Base-by-base conservation (phyloP, 1,140 invertebrate genomes). In the Drosophila equinoxialis region DNA sequence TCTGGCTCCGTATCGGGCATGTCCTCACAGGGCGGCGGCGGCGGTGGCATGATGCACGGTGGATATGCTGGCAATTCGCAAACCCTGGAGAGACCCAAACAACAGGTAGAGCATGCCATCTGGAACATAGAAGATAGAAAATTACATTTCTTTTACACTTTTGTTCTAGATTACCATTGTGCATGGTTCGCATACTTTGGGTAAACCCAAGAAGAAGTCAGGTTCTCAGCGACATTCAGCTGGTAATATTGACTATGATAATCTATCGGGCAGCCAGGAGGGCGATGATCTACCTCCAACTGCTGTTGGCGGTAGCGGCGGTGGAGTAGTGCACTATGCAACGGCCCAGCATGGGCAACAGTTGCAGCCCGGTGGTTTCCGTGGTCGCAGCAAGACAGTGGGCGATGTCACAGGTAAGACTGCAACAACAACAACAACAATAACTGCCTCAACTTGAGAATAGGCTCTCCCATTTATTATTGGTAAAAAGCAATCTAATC, bases 161-260 rank as follows among this genome's bases (percentile, higher is more conserved):
- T 10, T 26, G 1, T 1, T 30, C 0, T 90, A 95, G 92, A 92
- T 94, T 23, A 92, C 94, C 72, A 93, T 95, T 55, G 93, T 94
- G 82, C 94, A 95, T 90, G 94, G 95, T 33, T 95, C 95, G 3
- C 95, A 95, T 78, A 96, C 95, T 10, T 92, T 96, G 64, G 95
- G 95, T 33, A 96, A 95, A 81, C 95, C 95, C 2, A 95, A 96
- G 81, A 94, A 95, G 76, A 94, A 95, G 48, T 95, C 95, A 35
- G 94, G 95, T 76, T 95, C 95, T 58, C 97, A 98, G 84, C 94
- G 97, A 63, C 96, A 98, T 87, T 98, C 97, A 41, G 97, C 97
- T 68, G 97, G 96, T 45, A 95, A 97, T 79, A 96, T 98, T 60
- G 97, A 98, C 89, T 96, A 97, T 68, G 96, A 97, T 87, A 95